phyloP scores from a whole-genome alignment of 2,113 vertebrate genomes.

The Clarias gariepinus region DNA sequence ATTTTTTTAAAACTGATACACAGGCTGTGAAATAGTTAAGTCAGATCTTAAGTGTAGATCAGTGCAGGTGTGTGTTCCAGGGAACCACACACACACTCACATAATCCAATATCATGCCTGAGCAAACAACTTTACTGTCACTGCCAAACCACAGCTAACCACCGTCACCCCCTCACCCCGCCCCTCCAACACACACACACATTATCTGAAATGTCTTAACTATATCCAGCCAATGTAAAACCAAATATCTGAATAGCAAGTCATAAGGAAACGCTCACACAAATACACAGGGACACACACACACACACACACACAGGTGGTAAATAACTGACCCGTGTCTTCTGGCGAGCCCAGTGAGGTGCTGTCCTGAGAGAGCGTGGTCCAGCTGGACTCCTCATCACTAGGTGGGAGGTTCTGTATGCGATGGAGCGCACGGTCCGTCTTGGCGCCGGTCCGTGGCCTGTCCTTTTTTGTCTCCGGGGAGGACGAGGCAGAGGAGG shows the following conservation, averaged over 20 bases:
- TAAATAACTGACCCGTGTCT: constrained; percentile 80
- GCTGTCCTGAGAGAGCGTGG: constrained; percentile 93
- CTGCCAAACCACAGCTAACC: neutral
- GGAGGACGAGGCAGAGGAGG: constrained; percentile 78
- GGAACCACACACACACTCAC: constrained; percentile 1
- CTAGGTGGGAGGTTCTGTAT: constrained; percentile 95
- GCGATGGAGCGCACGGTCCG: constrained; percentile 90
- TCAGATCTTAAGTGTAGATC: neutral
- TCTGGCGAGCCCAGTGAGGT: constrained; percentile 83
- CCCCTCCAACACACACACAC: neutral
- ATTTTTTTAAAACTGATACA: neutral
- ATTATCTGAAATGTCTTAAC: neutral
- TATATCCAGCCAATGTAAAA: constrained; percentile 14
- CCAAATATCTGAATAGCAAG: neutral
- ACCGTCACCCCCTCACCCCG: neutral
- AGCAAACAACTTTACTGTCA: neutral
- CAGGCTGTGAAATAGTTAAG: neutral
- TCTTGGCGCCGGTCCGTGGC: constrained; percentile 90
- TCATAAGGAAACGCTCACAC: constrained; percentile 6
- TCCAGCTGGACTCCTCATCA: constrained; percentile 97
- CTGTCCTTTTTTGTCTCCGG: constrained; percentile 95
- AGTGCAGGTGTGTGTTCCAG: neutral
- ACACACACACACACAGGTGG: constrained; percentile 1
- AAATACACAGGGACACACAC: constrained; percentile 11
- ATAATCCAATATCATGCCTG: neutral